Conservation (phyloP, 2,888 invertebrate genomes). For the Ornithoptera alexandrae region DNA sequence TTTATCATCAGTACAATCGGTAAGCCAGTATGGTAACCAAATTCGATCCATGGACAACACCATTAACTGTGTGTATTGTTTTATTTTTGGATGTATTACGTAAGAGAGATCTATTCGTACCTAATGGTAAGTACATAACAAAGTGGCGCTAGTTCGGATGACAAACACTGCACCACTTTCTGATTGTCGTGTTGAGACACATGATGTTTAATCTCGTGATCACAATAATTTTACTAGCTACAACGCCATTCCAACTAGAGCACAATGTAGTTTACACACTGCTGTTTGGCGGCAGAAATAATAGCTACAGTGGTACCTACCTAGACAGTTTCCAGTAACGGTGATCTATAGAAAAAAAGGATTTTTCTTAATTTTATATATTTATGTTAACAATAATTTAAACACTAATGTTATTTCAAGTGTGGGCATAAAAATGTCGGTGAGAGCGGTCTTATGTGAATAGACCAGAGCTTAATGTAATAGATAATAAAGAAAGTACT, state of each 20-base stretch:
- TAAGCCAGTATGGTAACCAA: not conserved
- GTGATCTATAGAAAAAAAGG: no score
- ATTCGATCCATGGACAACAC: not conserved
- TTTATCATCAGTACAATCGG: not conserved
- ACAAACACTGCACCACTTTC: no score
- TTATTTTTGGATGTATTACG: constrained; percentile 1
- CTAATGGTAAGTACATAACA: no score
- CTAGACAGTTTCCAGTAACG: no score
- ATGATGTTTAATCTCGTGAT: no score
- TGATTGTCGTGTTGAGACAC: no score
- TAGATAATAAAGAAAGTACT: not conserved
- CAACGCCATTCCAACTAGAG: no score
- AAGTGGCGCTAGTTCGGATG: no score
- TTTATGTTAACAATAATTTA: not conserved
- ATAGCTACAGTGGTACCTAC: no score
- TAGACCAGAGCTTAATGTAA: not conserved
- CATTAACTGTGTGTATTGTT: not conserved
- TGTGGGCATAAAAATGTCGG: not conserved
- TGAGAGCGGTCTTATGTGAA: not conserved
- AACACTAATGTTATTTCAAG: not conserved
- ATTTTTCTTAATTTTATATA: not conserved
- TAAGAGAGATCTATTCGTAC: not conserved
- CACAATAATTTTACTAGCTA: no score
- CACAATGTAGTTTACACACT: no score
- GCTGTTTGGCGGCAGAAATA: no score